Percentiles rank a stretch among this genome's conserved stretches.
phyloP scores from a whole-genome alignment of 2,888 invertebrate genomes.

The Camponotus fellah region DNA sequence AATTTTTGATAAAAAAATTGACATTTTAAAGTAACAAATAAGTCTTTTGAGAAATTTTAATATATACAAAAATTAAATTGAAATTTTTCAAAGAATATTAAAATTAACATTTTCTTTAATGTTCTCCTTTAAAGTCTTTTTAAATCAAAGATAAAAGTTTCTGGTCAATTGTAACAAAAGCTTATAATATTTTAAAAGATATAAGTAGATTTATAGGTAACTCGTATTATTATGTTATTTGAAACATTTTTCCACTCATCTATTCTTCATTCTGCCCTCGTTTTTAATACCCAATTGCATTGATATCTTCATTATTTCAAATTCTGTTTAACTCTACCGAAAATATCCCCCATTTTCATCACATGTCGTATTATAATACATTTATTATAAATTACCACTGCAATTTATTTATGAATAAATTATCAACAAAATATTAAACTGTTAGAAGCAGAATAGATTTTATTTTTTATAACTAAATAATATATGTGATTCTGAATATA shows the following conservation, averaged over 20 bases:
- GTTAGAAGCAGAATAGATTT: neutral
- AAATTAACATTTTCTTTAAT: neutral
- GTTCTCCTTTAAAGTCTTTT: neutral
- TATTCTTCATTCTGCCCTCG: neutral
- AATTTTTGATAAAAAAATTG: neutral
- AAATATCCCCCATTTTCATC: neutral
- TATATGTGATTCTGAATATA: neutral
- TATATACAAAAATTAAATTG: neutral
- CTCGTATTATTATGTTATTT: constrained; percentile 2
- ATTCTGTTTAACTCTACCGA: neutral
- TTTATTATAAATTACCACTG: neutral
- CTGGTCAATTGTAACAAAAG: constrained; percentile 23
- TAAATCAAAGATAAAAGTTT: constrained; percentile 26
- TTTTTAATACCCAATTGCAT: neutral
- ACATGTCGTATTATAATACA: no score
- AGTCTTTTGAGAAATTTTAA: neutral
- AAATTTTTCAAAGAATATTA: neutral
- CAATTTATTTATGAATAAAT: neutral
- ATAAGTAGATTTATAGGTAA: constrained; percentile 21
- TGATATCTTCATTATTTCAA: neutral
- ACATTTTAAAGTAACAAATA: neutral
- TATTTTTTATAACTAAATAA: neutral
- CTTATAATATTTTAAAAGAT: constrained; percentile 6
- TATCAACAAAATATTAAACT: neutral
- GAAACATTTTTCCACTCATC: constrained; percentile 14